Evolutionary conservation across 2,888 invertebrate species (phyloP).

Genomic region (Drosophila maculinotata): DNA sequence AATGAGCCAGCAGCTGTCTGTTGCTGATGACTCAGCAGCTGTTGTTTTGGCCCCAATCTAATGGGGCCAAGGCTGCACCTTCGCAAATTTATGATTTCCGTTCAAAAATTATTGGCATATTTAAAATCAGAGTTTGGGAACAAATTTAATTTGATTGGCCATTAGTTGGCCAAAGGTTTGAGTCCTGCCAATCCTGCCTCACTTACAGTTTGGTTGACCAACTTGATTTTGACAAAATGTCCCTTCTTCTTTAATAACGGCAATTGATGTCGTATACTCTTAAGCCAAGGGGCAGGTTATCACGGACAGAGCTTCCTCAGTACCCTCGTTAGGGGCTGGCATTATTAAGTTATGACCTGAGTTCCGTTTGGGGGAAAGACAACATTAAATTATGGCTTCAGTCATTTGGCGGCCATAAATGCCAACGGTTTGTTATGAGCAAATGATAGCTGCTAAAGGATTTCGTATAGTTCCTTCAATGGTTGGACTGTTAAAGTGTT

Average conservation of each 20-base stretch:
- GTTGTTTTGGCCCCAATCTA: conserved; percentile 38
- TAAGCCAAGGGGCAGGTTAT: conserved; percentile 41
- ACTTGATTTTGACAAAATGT: conserved; percentile 45
- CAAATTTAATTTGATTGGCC: conserved; percentile 56
- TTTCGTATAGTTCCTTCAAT: conserved; percentile 34
- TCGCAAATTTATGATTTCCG: conserved; percentile 19
- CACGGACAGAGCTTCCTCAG: conserved; percentile 14
- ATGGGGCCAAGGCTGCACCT: conserved; percentile 36
- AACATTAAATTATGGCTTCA: conserved; percentile 51
- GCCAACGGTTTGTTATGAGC: conserved; percentile 47
- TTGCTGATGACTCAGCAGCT: conserved; percentile 71
- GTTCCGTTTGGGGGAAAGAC: conserved; percentile 15
- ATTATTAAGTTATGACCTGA: conserved; percentile 61
- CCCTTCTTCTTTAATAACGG: conserved; percentile 43
- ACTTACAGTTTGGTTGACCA: conserved; percentile 20
- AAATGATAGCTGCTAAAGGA: conserved; percentile 58
- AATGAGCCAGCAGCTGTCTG: conserved; percentile 69
- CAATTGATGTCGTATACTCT: conserved; percentile 55
- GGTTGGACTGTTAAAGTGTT: conserved; percentile 23
- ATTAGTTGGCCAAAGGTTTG: conserved; percentile 31
- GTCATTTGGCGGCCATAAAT: conserved; percentile 59
- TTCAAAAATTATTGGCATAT: conserved; percentile 68
- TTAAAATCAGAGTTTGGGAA: conserved; percentile 59
- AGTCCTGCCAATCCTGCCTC: background rate
- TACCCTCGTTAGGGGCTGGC: background rate